Percentiles rank a stretch among this genome's conserved stretches.
phyloP scores from a whole-genome alignment of 2,113 vertebrate species.

The Empidonax traillii region DNA sequence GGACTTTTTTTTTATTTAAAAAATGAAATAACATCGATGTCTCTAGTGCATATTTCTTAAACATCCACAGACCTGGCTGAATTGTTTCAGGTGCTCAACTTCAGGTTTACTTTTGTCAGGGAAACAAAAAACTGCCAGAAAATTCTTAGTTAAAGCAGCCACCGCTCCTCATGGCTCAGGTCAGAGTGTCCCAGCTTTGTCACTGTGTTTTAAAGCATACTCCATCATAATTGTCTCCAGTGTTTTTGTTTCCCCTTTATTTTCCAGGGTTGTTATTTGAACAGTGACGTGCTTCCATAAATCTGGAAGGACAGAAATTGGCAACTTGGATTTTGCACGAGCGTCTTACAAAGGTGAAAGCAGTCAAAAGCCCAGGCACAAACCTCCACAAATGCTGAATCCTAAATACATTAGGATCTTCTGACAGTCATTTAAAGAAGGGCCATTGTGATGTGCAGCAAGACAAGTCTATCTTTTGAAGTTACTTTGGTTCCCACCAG shows the following conservation, averaged over 20 bases:
- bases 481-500: background rate
- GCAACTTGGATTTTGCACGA: background rate
- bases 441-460: background rate
- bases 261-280: slow-evolving; percentile 30
- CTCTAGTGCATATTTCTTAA: background rate
- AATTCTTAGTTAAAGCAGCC: slow-evolving; percentile 28
- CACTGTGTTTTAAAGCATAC: slow-evolving; percentile 2
- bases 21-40: background rate
- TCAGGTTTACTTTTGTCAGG: background rate
- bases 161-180: background rate
- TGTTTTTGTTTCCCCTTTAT: slow-evolving; percentile 23
- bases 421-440: background rate
- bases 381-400: background rate
- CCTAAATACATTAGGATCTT: background rate
- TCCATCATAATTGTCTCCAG: background rate
- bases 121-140: background rate
- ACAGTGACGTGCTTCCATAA: background rate
- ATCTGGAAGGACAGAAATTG: background rate
- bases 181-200: slow-evolving; percentile 36
- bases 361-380: background rate
- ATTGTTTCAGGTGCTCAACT: background rate
- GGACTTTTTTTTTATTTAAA: background rate
- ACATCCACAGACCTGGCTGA: background rate
- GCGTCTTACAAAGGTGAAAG: background rate
- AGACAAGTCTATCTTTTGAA: background rate